A percentile compares a stretch with the other conserved stretches of the same genome.
Evolutionary conservation across 2,113 vertebrate species (phyloP).

Genomic region (Anguilla rostrata): DNA sequence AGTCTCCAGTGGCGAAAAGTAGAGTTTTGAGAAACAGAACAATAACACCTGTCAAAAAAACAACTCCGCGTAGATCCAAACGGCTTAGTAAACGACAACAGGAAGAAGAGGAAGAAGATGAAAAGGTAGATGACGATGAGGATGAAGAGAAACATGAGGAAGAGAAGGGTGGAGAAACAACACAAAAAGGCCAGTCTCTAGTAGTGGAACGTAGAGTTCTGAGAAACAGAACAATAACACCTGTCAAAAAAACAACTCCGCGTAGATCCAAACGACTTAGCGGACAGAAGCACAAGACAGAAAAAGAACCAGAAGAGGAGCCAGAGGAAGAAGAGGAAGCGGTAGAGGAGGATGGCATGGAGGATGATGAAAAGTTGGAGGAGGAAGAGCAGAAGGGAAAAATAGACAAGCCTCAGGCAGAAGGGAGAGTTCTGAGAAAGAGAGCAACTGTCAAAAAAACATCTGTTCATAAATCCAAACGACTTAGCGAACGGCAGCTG

Average conservation of each 20-base stretch:
- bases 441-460: neutral
- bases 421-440: constrained; percentile 2
- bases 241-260: neutral
- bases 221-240: neutral
- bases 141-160: no score
- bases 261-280: neutral
- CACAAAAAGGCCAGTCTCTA: no score
- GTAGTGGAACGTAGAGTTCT: neutral
- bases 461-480: neutral
- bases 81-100: neutral
- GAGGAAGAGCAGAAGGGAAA: neutral
- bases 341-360: neutral
- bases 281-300: neutral
- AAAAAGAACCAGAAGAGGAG: neutral
- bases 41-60: neutral
- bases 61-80: neutral
- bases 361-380: neutral
- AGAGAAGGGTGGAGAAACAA: no score
- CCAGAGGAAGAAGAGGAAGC: neutral
- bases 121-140: neutral
- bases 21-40: neutral
- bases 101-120: no score
- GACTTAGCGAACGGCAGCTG: neutral
- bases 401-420: neutral
- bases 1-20: neutral